These are phyloP conservation scores for Callithrix jacchus DNA, from an alignment of 2,113 vertebrate species.

Conservation along the genomic window DNA sequence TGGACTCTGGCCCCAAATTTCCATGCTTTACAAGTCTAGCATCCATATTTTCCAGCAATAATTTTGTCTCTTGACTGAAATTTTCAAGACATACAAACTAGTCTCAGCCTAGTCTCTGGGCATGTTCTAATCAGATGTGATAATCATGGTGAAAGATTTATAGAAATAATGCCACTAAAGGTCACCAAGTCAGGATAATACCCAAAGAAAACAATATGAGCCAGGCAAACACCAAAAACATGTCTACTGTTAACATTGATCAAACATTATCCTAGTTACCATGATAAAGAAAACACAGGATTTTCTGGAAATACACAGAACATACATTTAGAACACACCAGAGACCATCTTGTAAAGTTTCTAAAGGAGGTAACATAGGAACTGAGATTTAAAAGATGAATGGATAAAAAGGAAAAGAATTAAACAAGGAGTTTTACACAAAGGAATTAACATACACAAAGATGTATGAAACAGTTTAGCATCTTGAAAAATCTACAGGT, in stretches of 20 bases:
- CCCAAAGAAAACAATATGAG: neutral
- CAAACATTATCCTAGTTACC: neutral
- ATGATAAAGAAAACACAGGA: neutral
- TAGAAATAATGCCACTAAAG: neutral
- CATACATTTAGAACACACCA: neutral
- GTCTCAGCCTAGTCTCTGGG: neutral
- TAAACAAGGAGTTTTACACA: neutral
- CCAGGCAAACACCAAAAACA: neutral
- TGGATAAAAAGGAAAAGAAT: neutral
- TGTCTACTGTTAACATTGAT: neutral
- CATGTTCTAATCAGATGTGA: neutral
- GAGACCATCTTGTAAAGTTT: neutral
- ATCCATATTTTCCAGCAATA: neutral
- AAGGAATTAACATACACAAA: neutral
- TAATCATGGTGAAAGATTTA: neutral
- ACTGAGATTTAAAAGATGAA: neutral
- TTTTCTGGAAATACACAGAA: neutral
- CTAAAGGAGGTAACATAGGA: neutral
- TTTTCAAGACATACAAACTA: neutral
- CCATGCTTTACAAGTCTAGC: neutral
- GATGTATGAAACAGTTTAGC: neutral
- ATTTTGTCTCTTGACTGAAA: neutral
- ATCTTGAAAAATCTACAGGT: neutral
- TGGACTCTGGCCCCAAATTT: neutral
- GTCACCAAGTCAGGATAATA: neutral